Evolutionary conservation across 2,797 vertebrate genomes (phyloP).

Genomic region (Chaetophractus vellerosus): DNA sequence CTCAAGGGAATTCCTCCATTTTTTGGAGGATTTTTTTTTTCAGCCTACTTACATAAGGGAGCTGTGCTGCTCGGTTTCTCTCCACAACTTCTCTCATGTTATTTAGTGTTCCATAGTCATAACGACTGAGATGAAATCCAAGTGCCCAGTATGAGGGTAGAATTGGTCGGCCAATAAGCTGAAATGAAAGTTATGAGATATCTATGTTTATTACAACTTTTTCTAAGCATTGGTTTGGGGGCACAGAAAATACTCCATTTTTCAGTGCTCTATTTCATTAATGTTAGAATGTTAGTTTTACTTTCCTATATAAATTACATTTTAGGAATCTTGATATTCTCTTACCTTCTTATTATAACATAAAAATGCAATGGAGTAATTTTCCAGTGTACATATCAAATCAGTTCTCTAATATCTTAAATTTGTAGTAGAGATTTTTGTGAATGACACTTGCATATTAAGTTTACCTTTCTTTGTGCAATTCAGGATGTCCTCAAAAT

Average conservation of each 20-base stretch:
- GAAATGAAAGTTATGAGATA: slow-evolving; percentile 46
- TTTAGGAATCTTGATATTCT: background rate
- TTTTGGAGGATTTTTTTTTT: background rate
- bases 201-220: background rate
- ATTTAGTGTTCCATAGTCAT: slow-evolving; percentile 92
- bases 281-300: background rate
- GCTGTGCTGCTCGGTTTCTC: slow-evolving; percentile 91
- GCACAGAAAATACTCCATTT: background rate
- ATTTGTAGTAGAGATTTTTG: background rate
- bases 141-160: slow-evolving; percentile 97
- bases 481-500: background rate
- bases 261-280: background rate
- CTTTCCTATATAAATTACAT: background rate
- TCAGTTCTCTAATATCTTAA: background rate
- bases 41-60: slow-evolving; percentile 94
- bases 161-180: slow-evolving; percentile 94
- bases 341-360: background rate
- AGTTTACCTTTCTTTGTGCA: background rate
- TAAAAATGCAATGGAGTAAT: background rate
- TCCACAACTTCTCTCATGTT: slow-evolving; percentile 93
- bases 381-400: background rate
- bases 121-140: slow-evolving; percentile 97
- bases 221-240: background rate
- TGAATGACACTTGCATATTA: background rate
- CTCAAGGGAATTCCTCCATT: background rate